Base-by-base conservation (phyloP, 2,888 invertebrate species). In the Hofmannophila pseudospretella region DNA sequence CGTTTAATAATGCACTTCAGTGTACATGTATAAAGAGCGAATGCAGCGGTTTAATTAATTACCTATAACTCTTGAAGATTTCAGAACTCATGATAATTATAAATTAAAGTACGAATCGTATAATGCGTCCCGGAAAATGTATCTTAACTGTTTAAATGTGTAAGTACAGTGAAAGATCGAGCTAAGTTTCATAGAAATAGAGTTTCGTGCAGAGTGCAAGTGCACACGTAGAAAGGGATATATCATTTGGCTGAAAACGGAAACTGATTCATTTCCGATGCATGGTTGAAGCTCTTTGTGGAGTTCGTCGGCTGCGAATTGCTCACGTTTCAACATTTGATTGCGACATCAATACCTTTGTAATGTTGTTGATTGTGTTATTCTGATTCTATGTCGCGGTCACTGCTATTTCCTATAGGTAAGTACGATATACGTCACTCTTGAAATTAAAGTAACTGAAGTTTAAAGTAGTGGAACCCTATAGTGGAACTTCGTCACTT, bases 231-330 rank as follows among this genome's bases (percentile, higher is more conserved):
- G 45, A 54, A 51, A 60, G 58, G 67, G 65, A 76, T 78, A 74
- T 80, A 75, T 79, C 73, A 77, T 78, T 81, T 81, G 72, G 65
- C 59, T 70, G 71, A 67, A 69, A 77, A 75, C 79, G 82, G 82
- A 81, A 79, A 80, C 84, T 80, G 85, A 82, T 81, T 85, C 82
- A 85, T 85, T 85, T 85, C 82, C 84, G 84, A 82, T 84, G 84
- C 80, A 82, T 70, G 77, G 80, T 77, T 73, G 76, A 68, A 66
- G 77, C 80, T 81, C 84, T 85, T 84, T 85, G 85, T 84, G 67
- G 64, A 76, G 77, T 77, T 77, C 73, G 73, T 72, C 72, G 74
- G 67, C 66, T 61, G 70, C 68, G 74, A 81, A 84, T 76, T 80
- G 80, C 81, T 75, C 76, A 78, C 82, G 78, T 79, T 80, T 70